Evolutionary conservation across 2,888 invertebrate genomes (phyloP).

Genomic region (Sarcophaga carnaria): DNA sequence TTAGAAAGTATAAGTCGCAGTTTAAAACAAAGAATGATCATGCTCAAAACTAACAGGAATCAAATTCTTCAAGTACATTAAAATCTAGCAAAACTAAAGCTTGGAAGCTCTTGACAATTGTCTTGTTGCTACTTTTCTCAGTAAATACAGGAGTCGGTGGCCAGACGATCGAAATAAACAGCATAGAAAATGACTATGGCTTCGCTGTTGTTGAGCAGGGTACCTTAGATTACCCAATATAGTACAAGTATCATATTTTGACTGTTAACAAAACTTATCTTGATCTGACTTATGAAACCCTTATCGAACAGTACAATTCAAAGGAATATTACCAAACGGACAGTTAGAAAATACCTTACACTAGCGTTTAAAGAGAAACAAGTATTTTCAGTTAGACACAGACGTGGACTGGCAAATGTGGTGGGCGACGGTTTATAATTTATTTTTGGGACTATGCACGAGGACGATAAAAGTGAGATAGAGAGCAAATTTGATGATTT

Average conservation of each 20-base stretch:
- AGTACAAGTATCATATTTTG: neutral
- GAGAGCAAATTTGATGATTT: neutral
- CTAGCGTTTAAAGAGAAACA: neutral
- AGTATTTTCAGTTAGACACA: neutral
- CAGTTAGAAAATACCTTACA: neutral
- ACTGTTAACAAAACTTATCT: neutral
- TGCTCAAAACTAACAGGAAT: conserved; percentile 9
- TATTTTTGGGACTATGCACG: neutral
- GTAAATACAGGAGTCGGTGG: neutral
- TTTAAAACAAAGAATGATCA: conserved; percentile 3
- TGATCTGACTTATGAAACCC: neutral
- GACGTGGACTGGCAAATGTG: neutral
- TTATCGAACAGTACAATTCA: neutral
- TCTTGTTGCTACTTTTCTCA: no score
- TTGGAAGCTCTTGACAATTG: no score
- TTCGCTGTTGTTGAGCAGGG: neutral
- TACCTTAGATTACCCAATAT: neutral
- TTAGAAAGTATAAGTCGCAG: neutral
- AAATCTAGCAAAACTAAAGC: no score
- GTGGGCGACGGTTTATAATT: no score
- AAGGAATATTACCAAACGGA: neutral
- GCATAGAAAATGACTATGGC: no score
- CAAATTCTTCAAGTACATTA: neutral
- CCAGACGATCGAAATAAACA: neutral
- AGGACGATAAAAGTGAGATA: neutral